Base-by-base conservation (phyloP, 2,888 invertebrate species). In the Caenorhabditis macrosperma region DNA sequence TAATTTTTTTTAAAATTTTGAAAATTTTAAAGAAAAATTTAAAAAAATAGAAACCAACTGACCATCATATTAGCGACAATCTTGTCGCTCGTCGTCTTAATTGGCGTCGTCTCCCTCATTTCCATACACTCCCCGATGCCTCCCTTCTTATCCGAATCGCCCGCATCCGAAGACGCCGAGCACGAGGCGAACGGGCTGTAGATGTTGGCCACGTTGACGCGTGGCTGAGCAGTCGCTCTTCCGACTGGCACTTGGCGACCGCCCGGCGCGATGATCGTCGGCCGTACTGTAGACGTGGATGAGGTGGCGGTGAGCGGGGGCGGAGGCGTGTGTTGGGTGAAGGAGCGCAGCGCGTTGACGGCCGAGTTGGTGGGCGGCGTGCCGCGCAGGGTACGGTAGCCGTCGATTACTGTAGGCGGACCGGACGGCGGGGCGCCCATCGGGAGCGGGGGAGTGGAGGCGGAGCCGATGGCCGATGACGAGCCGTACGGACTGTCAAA, bases 191-290 rank as follows among this genome's bases (percentile, higher is more conserved):
- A 84, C n/a, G 84, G 84, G 60, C 84, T 82, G 64, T 85, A 85
- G n/a, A 83, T 81, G 61, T 84, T 85, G 30, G 88, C 83, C 10
- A 90, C 85, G 71, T 90, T 89, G 55, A 89, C 88, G 20, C 88
- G 69, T 20, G 90, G 88, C 61, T 89, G 90, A 6, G 88, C 90
- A 1, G 82, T 82, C 1, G 89, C 89, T 60, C 88, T 68, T 60
- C 90, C 90, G 48, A 90, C 82, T 9, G 90, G 90, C 24, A 88
- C 79, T 30, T 86, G 86, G 38, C 85, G 55, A 12, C 69, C 78
- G 9, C 81, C 69, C 10, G 83, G 69, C 20, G 88, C 85, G 24
- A 87, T 76, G 7, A 88, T 86, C 15, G 87, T 85, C 12, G 88
- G 88, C 6, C 89, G 75, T 15, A 81, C 82, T 17, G 35, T 24